Base-by-base conservation (phyloP, 2,797 vertebrate genomes). In the Toxotes lorentzi region DNA sequence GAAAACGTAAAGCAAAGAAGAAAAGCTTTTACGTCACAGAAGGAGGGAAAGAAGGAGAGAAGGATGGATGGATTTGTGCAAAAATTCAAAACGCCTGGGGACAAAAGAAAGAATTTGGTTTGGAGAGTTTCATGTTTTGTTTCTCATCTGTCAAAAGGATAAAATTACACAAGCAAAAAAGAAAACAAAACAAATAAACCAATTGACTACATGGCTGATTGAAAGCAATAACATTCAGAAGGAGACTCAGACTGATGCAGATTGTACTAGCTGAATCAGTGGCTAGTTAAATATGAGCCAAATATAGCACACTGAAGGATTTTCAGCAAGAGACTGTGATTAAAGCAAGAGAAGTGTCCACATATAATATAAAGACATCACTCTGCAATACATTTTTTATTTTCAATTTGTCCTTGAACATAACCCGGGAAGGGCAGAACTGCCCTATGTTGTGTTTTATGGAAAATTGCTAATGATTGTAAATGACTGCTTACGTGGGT, bases 401-500 rank as follows among this genome's bases (percentile, higher is more conserved):
- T 56, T 76, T 61, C 34, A 53, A 30, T 71, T 53, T 81, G 71
- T 86, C 83, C 76, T 79, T 81, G 70, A 84, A 35, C 24, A 14
- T 50, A 57, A 75, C 45, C 50, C 35, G 32, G 40, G 63, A 16
- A 35, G 14, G 47, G 32, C 62, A 12, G 64, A 81, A 62, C 66
- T 67, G 58, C 66, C 79, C 65, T 8, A 16, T 71, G 45, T 59
- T 76, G 74, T 83, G 70, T 80, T 23, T 61, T 72, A 48, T 34
- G 19, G 64, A 81, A 73, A 70, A 73, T 78, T 67, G 70, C 59
- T 64, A 70, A 72, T 87, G 86, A 89, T 86, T 91, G 88, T 88
- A 87, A 84, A 68, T 67, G 79, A 78, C 83, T 74, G 81, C 82
- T 85, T 65, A 68, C 7, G 40, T 80, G 94, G 94, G 94, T 95